Base-by-base conservation (phyloP, 2,888 invertebrate species). In the Drosophila meridiana region DNA sequence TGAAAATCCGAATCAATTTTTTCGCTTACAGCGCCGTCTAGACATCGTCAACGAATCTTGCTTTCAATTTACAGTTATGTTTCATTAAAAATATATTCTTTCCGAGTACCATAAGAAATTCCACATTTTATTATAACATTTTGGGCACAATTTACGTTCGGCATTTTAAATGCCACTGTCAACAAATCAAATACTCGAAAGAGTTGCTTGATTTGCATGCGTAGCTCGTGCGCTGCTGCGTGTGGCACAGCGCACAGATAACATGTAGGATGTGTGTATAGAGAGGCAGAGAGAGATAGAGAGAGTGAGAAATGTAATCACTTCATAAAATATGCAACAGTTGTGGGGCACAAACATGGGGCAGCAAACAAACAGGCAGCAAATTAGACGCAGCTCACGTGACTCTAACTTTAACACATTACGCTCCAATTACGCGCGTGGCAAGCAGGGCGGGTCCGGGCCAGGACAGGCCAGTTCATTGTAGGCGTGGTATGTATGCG, bases 311-410 rank as follows among this genome's bases (percentile, higher is more conserved):
- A 82, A 78, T 76, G 74, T 80, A 83, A 80, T 80, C 82, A 78
- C 67, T 78, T 76, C 84, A 78, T 85, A 75, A 81, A 86, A 82
- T 87, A 88, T 88, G 88, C 88, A 88, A 84, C 86, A 87, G 84
- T 80, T 84, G 76, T 64, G 80, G 30, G 52, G 45, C 56, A 60
- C 47, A 57, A 48, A 62, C 62, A 68, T 38, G 55, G 38, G 40
- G n/a, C 56, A 40, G 53, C 57, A 76, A 71, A 61, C 68, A 74
- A 80, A 65, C 73, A 72, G 79, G 66, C 73, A 73, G 78, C 81
- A 84, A 85, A 87, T 85, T 87, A 83, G 73, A 83, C 64, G 72
- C 77, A 73, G 80, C 80, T 87, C 82, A 81, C 75, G 82, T 86
- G 79, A 72, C 79, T 81, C 84, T 76, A 84, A 82, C 84, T 86